These are phyloP conservation scores for Ovibos moschatus DNA, from an alignment of 2,113 vertebrate species.

Conservation along the genomic window DNA sequence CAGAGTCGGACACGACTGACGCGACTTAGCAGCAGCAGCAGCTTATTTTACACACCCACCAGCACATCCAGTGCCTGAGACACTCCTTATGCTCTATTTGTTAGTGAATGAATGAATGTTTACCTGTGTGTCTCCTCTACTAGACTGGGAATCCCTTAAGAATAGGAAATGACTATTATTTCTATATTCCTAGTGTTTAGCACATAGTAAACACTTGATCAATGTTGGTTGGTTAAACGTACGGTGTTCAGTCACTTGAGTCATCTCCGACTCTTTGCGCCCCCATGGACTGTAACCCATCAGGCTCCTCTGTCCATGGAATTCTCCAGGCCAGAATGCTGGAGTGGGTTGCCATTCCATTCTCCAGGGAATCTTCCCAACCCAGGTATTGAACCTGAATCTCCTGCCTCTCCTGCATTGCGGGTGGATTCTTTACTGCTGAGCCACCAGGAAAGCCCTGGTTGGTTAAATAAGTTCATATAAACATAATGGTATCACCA, in stretches of 20 bases:
- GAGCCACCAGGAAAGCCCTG: not conserved
- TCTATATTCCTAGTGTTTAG: not conserved
- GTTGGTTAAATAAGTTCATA: not conserved
- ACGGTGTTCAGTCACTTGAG: not conserved
- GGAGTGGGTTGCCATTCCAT: not conserved
- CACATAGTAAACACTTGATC: not conserved
- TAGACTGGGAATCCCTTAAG: not conserved
- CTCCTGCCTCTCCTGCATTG: not conserved
- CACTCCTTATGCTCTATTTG: not conserved
- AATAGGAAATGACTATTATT: not conserved
- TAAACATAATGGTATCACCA: not conserved
- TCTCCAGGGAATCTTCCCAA: not conserved
- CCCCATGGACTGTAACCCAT: not conserved
- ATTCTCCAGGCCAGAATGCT: not conserved
- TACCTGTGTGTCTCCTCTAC: not conserved
- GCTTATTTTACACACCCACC: not conserved
- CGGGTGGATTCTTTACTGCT: not conserved
- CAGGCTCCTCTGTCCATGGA: not conserved
- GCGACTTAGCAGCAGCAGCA: too few species aligned
- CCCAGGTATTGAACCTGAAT: not conserved
- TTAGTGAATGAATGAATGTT: not conserved
- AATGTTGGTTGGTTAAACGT: not conserved
- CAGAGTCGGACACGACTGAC: too few species aligned
- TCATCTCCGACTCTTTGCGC: not conserved
- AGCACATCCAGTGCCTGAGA: not conserved